Evolutionary conservation across 35 echinoderm and acorn worm genomes (phyloP).

Genomic region (Strongylocentrotus purpuratus): DNA sequence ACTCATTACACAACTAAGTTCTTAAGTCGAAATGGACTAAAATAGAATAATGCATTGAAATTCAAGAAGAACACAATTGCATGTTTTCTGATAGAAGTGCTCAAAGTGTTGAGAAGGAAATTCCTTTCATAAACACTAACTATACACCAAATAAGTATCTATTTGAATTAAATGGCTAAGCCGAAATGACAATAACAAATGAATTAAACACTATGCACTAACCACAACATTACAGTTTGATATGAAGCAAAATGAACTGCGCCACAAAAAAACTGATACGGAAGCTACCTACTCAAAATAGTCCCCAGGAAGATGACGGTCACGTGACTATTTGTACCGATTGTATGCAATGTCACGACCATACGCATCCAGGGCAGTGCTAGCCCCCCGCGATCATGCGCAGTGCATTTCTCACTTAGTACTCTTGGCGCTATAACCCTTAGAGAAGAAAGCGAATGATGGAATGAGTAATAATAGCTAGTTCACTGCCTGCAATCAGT

Average conservation of each 20-base stretch:
- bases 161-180: too few species aligned
- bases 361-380: neutral
- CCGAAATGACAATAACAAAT: neutral
- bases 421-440: neutral
- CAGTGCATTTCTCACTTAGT: neutral
- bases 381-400: neutral
- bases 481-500: neutral
- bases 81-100: too few species aligned
- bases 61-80: too few species aligned
- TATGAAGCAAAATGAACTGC: neutral
- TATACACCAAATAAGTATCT: too few species aligned
- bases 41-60: too few species aligned
- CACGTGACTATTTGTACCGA: neutral
- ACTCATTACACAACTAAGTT: too few species aligned
- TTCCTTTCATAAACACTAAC: too few species aligned
- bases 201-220: neutral
- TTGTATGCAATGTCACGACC: slow-evolving; percentile 1
- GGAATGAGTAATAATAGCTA: neutral
- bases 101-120: too few species aligned
- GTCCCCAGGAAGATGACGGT: neutral
- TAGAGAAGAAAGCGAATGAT: neutral
- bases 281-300: neutral
- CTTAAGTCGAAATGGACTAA: too few species aligned
- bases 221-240: neutral
- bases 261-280: neutral